Evolutionary conservation across 2,113 vertebrate genomes (phyloP), one percentile per base, ranked within the genome.

Genomic region (Apodemus sylvaticus): DNA sequence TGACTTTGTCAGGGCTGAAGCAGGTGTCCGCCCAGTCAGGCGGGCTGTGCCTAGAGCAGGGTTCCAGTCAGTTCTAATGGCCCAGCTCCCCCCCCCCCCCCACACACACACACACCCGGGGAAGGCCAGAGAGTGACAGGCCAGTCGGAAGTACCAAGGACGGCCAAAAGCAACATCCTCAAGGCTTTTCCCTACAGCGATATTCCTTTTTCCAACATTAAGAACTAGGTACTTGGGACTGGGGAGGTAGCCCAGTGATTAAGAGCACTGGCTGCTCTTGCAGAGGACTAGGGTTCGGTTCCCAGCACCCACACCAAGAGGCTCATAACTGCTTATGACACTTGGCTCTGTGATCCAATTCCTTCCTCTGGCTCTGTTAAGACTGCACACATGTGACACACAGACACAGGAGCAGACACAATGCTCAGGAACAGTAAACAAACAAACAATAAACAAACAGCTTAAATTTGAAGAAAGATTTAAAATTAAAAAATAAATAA

Each of bases 131-230:
- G 48, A 45, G 8, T 64, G 2, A 14, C 71, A 39, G 2, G n/a
- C 13, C 64, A 16, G 0, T 1, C 58, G 26, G n/a, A 45, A 58
- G 7, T 34, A 5, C 26, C 10, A 64, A 79, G 29, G 6, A 8
- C 1, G 29, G 8, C 14, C 76, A 16, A 6, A 0, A 24, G 36
- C 53, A 48, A 5, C 0, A 0, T 0, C 9, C 64, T 70, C 48
- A 9, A 10, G 5, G 76, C 53, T 31, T 74, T 70, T 45, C 76
- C n/a, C 58, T 20, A 10, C 9, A 31, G 3, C 10, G 9, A n/a
- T 0, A 22, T n/a, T 53, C 26, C n/a, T 68, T 1, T 22, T 86
- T 39, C 51, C 24, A 4, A 73, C 51, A 62, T 22, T 39, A 6
- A 36, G 29, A 53, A 6, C 22, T 26, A 55, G 42, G 14, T 11